These are phyloP conservation scores for Aleadryas rufinucha DNA, from an alignment of 2,113 vertebrate genomes.

Conservation along the genomic window DNA sequence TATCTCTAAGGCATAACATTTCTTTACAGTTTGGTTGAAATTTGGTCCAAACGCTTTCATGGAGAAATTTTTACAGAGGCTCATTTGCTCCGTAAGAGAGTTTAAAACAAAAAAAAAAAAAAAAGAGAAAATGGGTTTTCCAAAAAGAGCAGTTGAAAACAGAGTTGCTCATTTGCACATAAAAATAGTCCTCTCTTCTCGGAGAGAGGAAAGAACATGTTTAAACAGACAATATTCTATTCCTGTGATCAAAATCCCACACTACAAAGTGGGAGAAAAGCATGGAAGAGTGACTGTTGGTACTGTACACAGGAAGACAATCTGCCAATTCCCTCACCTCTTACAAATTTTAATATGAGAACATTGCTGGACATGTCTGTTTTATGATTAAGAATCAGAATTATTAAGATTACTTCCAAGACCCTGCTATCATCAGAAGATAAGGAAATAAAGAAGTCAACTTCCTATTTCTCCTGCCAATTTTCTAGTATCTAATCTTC, in stretches of 20 bases:
- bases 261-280: neutral
- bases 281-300: neutral
- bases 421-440: neutral
- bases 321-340: neutral
- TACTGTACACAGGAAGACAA: neutral
- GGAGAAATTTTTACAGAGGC: neutral
- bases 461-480: neutral
- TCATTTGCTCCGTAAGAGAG: neutral
- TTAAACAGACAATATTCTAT: neutral
- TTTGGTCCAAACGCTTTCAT: neutral
- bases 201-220: neutral
- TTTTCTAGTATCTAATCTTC: neutral
- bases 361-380: neutral
- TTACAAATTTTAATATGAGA: neutral
- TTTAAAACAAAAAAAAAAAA: neutral
- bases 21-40: neutral
- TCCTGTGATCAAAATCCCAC: neutral
- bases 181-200: neutral
- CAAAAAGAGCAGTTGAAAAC: neutral
- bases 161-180: neutral
- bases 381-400: neutral
- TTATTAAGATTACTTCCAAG: neutral
- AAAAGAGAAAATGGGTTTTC: neutral
- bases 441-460: neutral
- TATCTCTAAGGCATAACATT: neutral